phyloP scores from a whole-genome alignment of 2,888 invertebrate species.

The Hyppa rectilinea region DNA sequence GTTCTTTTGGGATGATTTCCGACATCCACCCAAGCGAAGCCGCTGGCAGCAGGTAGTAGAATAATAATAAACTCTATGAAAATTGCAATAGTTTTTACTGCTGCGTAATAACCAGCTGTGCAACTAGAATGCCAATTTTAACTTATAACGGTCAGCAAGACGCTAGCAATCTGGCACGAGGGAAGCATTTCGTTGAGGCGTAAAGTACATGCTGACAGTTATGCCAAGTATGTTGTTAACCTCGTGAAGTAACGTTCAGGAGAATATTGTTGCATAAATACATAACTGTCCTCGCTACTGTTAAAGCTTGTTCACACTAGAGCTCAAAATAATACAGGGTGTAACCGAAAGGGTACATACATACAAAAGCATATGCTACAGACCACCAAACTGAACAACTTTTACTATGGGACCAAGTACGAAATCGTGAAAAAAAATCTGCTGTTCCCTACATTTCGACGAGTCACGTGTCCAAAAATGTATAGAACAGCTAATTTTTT shows the following conservation, averaged over 20 bases:
- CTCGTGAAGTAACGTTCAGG: slow-evolving; percentile 27
- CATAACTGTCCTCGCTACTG: slow-evolving; percentile 37
- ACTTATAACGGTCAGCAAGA: slow-evolving; percentile 7
- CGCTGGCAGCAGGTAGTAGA: too few relatives aligned
- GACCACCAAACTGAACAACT: too few relatives aligned
- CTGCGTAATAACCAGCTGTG: neutral
- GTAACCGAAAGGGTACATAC: too few relatives aligned
- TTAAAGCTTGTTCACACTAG: neutral
- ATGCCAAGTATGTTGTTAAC: slow-evolving; percentile 47
- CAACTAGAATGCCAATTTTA: slow-evolving; percentile 2
- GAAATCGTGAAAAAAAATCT: too few relatives aligned
- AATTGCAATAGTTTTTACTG: neutral
- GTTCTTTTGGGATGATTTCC: too few relatives aligned
- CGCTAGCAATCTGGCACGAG: neutral
- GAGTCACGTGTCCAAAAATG: too few relatives aligned
- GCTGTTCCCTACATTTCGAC: too few relatives aligned
- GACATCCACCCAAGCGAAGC: too few relatives aligned
- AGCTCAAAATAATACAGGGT: neutral
- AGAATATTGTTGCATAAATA: slow-evolving; percentile 37
- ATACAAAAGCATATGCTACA: too few relatives aligned
- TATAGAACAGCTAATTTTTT: too few relatives aligned
- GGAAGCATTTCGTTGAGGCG: slow-evolving; percentile 11
- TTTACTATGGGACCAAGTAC: too few relatives aligned
- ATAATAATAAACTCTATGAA: too few relatives aligned
- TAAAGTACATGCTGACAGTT: slow-evolving; percentile 30